phyloP scores from a whole-genome alignment of 64 coral and sea anemone species.

The Astreopora myriophthalma region DNA sequence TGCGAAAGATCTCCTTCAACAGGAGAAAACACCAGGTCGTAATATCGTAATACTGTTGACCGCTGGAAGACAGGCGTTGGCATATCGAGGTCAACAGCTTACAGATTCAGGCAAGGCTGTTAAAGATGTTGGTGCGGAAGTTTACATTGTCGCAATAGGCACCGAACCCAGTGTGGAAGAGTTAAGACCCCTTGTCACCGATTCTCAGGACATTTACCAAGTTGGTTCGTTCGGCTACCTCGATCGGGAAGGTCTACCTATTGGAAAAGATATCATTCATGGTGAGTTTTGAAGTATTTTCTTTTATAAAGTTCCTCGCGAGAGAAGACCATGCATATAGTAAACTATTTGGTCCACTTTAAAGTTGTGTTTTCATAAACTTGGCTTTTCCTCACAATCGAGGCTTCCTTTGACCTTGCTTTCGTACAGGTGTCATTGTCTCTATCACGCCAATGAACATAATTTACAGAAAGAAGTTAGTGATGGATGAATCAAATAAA shows the following conservation, averaged over 20 bases:
- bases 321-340: not conserved
- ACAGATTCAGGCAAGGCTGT: conserved; percentile 46
- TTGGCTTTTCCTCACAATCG: too few species aligned
- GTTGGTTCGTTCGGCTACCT: conserved; percentile 57
- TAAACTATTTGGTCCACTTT: not conserved
- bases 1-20: not conserved
- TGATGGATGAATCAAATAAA: too few species aligned
- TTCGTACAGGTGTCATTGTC: too few species aligned
- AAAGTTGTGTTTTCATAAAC: too few species aligned
- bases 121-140: conserved; percentile 23
- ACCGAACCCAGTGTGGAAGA: conserved; percentile 11
- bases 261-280: conserved; percentile 36
- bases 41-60: conserved; percentile 44
- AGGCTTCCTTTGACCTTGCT: too few species aligned
- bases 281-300: conserved; percentile 16
- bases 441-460: too few species aligned
- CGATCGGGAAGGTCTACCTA: conserved; percentile 29
- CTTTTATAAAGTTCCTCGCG: not conserved
- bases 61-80: conserved; percentile 4
- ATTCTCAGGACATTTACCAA: conserved; percentile 47
- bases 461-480: too few species aligned
- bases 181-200: conserved; percentile 6
- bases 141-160: conserved; percentile 69
- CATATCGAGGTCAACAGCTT: not conserved
- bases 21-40: not conserved